Evolutionary conservation across 1,140 invertebrate genomes (phyloP), one percentile per base, ranked within the genome.

Genomic region (Ceratosolen fusciceps): DNA sequence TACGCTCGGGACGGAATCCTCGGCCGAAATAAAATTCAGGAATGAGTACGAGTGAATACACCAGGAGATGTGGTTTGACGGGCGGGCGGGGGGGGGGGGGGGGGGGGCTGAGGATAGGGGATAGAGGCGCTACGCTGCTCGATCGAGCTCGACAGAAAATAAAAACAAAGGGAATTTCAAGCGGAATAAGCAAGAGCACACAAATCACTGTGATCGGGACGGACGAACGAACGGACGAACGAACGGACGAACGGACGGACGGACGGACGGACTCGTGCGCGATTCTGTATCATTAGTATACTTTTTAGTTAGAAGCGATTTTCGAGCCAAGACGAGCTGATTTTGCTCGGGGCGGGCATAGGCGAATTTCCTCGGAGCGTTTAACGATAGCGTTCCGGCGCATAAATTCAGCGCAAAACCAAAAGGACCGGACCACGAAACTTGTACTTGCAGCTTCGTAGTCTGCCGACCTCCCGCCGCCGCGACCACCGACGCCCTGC

Each of bases 361-460:
- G 68, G 68, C 29, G n/a, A 56, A 58, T 37, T 56, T 56, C 52
- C 34, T 39, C 7, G 26, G 10, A 56, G 21, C 31, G 29, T 24
- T 77, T 31, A 31, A 43, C 62, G 49, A 58, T 70, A 70, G 58
- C 14, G 52, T 29, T 52, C 26, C 47, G 8, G 10, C 58, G 77
- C 62, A 77, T 68, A 77, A 68, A 68, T 68, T 77, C n/a, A 54
- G n/a, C 14, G 47, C 49, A 70, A 54, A 70, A 70, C 52, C 49
- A 43, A 75, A 72, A 71, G 62, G 67, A 70, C 65, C 68, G 26
- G 71, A 67, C 67, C 80, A 75, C 79, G 84, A 85, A 84, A 81
- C 82, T 85, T 84, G 82, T 83, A 75, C 83, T 84, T 82, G 84
- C 79, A n/a, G 16, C 52, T 34, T 72, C 26, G 16, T 31, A 34